These are phyloP conservation scores for Molothrus aeneus DNA, from an alignment of 2,797 vertebrate genomes.

Conservation along the genomic window DNA sequence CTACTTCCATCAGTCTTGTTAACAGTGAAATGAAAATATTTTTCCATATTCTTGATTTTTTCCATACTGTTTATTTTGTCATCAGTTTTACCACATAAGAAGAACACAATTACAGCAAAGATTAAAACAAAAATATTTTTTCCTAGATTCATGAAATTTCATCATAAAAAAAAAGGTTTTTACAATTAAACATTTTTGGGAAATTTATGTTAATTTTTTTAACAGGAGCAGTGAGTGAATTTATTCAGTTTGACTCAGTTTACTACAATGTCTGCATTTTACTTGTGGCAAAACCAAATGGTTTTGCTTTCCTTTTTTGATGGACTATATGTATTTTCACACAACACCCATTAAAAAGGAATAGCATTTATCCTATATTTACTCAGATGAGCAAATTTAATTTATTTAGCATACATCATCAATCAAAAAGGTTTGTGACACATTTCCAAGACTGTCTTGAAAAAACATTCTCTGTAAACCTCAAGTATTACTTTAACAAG, in stretches of 20 bases:
- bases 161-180: background rate
- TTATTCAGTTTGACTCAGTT: background rate
- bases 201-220: background rate
- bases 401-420: background rate
- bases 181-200: background rate
- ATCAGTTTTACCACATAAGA: background rate
- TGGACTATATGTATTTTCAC: background rate
- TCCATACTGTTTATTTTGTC: background rate
- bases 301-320: background rate
- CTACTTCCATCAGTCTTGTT: background rate
- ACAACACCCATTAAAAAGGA: background rate
- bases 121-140: background rate
- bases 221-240: background rate
- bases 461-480: constrained; percentile 4
- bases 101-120: background rate
- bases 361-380: background rate
- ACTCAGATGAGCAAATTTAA: background rate
- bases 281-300: background rate
- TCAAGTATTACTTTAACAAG: constrained; percentile 2
- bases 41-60: background rate
- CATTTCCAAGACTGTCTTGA: background rate
- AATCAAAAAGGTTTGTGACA: background rate
- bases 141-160: background rate
- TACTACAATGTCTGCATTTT: background rate
- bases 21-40: background rate